Evolutionary conservation across 2,888 invertebrate species (phyloP).

Genomic region (Ophion ventricosus): DNA sequence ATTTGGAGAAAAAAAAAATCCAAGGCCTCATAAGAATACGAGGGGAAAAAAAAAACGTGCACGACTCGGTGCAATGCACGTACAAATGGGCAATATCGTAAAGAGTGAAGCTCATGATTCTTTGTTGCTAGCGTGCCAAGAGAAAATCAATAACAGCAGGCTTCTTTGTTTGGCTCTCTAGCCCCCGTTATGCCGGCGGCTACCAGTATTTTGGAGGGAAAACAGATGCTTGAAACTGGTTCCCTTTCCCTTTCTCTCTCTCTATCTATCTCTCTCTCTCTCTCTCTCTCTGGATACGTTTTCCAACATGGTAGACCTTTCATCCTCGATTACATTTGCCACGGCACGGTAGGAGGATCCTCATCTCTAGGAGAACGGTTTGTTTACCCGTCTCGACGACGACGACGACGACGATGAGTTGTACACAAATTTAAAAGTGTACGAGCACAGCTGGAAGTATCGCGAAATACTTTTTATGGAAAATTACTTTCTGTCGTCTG

Average conservation of each 20-base stretch:
- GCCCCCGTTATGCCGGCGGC: constrained; percentile 59
- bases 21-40: background rate
- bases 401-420: background rate
- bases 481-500: background rate
- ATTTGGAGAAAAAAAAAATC: background rate
- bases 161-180: constrained; percentile 76
- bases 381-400: constrained; percentile 20
- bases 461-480: background rate
- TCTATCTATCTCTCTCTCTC: constrained; percentile 44
- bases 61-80: constrained; percentile 51
- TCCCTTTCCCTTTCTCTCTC: constrained; percentile 46
- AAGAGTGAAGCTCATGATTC: constrained; percentile 71
- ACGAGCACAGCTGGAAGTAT: background rate
- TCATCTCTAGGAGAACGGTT: constrained; percentile 6
- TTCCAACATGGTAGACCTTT: constrained; percentile 16
- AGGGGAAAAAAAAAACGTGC: constrained; percentile 21
- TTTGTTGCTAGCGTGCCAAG: constrained; percentile 76
- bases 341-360: constrained; percentile 6
- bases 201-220: constrained; percentile 76
- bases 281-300: background rate
- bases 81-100: constrained; percentile 65
- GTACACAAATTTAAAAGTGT: constrained; percentile 7
- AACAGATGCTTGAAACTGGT: constrained; percentile 54
- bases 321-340: constrained; percentile 17
- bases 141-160: constrained; percentile 80